phyloP scores from a whole-genome alignment of 92 coral and sea anemone genomes.

The Scolanthus callimorphus region DNA sequence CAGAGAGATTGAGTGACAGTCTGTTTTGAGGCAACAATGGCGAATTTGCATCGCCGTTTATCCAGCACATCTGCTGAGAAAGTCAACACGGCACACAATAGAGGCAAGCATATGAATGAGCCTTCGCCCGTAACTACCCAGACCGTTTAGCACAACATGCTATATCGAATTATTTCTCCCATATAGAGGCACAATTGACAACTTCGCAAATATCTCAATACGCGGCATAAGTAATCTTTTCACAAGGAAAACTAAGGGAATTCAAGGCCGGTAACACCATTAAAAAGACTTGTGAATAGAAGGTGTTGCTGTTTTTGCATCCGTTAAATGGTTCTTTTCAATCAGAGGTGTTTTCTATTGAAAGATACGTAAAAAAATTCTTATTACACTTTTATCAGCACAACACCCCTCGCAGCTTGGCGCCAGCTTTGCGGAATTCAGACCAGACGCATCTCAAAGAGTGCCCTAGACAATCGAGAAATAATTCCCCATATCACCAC shows the following conservation, averaged over 20 bases:
- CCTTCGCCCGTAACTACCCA: background rate
- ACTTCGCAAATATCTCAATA: background rate
- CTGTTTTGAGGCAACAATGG: slow-evolving; percentile 50
- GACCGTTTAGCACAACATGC: background rate
- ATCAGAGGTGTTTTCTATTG: background rate
- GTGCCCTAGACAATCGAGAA: too few species aligned
- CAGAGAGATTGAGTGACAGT: slow-evolving; percentile 51
- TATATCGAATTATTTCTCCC: background rate
- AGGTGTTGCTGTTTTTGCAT: background rate
- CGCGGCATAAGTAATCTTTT: background rate
- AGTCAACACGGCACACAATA: slow-evolving; percentile 45
- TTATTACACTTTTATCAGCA: too few species aligned
- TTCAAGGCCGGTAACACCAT: background rate
- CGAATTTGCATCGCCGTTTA: slow-evolving; percentile 52
- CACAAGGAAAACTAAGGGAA: background rate
- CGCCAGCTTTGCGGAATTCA: too few species aligned
- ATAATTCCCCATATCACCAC: background rate
- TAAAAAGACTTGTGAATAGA: background rate
- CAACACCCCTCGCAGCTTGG: too few species aligned
- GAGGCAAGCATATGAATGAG: background rate
- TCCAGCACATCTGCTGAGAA: slow-evolving; percentile 72
- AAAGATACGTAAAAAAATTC: background rate
- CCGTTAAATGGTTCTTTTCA: background rate
- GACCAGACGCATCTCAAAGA: too few species aligned
- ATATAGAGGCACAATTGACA: background rate